Evolutionary conservation across 2,888 invertebrate genomes (phyloP), one percentile per base, ranked within the genome.

Genomic region (Idaea dimidiata): DNA sequence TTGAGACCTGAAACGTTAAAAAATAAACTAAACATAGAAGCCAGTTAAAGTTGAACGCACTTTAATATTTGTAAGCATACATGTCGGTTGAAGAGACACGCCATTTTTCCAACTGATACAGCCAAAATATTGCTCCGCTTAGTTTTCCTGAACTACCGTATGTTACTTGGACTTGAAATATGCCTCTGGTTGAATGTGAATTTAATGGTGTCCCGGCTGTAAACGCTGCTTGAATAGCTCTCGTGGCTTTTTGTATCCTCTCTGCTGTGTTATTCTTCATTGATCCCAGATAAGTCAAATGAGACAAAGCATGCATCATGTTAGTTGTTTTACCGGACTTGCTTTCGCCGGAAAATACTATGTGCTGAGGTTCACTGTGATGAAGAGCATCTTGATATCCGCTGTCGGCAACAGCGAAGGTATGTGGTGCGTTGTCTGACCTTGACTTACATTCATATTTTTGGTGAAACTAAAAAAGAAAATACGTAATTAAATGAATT

Each of bases 371-470:
- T 72, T 96, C 95, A 72, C 96, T 95, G 82, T 98, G 97, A 83
- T 98, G 98, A 71, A 98, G 87, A 88, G 97, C 97, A 79, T 97
- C 96, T 91, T 98, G 98, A 82, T 96, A 98, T 53, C 97, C 97
- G 66, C 96, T 95, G 80, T 98, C 98, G 10, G 97, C 98, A 18
- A 98, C 95, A 3, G 97, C 95, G 83, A 96, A 98, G 73, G 98
- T 96, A 78, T 98, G 98, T 0, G 98, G 98, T 54, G 96, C 95
- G 82, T 98, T 97, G 81, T 98, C 97, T 2, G 97, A 97, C 71
- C 97, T 94, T 0, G 97, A 96, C 88, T 97, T 97, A 80, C 94
- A 96, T 79, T 94, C 94, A 80, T 98, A 98, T 86, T 95, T 96
- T 72, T 93, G 91, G 77, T 97, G 97, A 75, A 94, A 94, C 97